A percentile compares a stretch with the other conserved stretches of the same genome.
phyloP scores from a whole-genome alignment of 2,797 vertebrate species.

The Apogon talboti region DNA sequence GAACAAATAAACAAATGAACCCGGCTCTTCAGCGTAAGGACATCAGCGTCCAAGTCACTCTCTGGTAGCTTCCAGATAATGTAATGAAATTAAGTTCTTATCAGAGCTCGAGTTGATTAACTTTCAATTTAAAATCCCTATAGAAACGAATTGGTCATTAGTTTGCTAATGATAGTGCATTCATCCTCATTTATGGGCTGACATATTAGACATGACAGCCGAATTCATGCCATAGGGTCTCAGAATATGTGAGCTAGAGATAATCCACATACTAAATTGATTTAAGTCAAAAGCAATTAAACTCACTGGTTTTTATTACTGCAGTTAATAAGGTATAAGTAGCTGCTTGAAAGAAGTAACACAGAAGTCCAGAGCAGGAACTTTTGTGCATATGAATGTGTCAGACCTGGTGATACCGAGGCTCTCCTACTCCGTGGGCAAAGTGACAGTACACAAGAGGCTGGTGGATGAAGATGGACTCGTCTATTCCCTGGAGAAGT shows the following conservation, averaged over 20 bases:
- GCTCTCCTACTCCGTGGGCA: conserved; percentile 88
- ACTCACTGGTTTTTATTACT: conserved; percentile 35
- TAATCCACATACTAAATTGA: conserved; percentile 44
- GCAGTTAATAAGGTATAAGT: conserved; percentile 50
- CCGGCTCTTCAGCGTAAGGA: conserved; percentile 9
- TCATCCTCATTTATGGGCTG: conserved; percentile 56
- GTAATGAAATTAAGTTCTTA: conserved; percentile 49
- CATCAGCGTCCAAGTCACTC: conserved; percentile 12
- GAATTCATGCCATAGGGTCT: conserved; percentile 27
- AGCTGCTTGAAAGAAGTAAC: conserved; percentile 28
- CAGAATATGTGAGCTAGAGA: conserved; percentile 35
- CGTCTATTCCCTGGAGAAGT: conserved; percentile 86
- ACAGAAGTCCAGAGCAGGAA: neutral
- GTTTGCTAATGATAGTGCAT: conserved; percentile 46
- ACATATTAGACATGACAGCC: conserved; percentile 56
- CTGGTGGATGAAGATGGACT: conserved; percentile 92
- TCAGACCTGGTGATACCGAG: conserved; percentile 85
- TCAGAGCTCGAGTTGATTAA: conserved; percentile 50
- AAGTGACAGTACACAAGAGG: conserved; percentile 93
- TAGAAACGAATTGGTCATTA: conserved; percentile 51
- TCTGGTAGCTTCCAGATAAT: conserved; percentile 22
- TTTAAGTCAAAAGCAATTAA: conserved; percentile 62
- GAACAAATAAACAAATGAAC: conserved; percentile 43
- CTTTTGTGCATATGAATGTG: conserved; percentile 3
- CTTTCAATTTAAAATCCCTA: conserved; percentile 39